Conservation (phyloP, 92 coral and sea anemone species). For the Ricordea florida region DNA sequence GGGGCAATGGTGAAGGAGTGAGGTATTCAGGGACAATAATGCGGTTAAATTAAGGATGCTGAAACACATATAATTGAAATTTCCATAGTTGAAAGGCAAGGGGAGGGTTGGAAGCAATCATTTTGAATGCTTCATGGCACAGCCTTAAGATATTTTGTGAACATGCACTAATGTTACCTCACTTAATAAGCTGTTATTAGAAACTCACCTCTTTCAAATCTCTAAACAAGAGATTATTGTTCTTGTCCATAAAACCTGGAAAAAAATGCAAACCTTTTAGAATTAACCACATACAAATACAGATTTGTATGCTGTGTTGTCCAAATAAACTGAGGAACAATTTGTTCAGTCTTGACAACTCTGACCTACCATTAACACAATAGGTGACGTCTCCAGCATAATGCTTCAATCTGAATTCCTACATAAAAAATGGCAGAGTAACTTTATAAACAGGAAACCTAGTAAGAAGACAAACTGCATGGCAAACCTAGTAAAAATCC, state of each 20-base stretch:
- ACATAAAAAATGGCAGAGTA: background rate
- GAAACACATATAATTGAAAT: too few species aligned
- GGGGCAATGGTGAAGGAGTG: too few species aligned
- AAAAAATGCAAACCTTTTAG: background rate
- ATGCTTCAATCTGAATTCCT: slow-evolving; percentile 96
- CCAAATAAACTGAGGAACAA: too few species aligned
- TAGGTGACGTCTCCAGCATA: slow-evolving; percentile 98
- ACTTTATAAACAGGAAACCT: background rate
- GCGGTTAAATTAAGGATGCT: too few species aligned
- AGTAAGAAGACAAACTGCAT: background rate
- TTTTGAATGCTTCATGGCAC: too few species aligned
- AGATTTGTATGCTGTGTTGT: too few species aligned
- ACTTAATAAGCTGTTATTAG: background rate
- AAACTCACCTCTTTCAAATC: slow-evolving; percentile 91
- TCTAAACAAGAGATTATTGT: slow-evolving; percentile 92
- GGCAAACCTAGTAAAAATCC: background rate
- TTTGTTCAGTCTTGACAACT: background rate
- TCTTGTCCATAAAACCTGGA: slow-evolving; percentile 95
- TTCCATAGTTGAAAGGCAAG: too few species aligned
- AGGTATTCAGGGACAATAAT: too few species aligned
- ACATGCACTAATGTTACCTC: background rate
- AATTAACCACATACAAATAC: too few species aligned
- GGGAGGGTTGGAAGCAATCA: too few species aligned
- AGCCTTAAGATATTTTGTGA: too few species aligned
- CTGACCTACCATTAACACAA: slow-evolving; percentile 72